Conservation (phyloP, 1,140 invertebrate species). For the Acromyrmex heyeri region DNA sequence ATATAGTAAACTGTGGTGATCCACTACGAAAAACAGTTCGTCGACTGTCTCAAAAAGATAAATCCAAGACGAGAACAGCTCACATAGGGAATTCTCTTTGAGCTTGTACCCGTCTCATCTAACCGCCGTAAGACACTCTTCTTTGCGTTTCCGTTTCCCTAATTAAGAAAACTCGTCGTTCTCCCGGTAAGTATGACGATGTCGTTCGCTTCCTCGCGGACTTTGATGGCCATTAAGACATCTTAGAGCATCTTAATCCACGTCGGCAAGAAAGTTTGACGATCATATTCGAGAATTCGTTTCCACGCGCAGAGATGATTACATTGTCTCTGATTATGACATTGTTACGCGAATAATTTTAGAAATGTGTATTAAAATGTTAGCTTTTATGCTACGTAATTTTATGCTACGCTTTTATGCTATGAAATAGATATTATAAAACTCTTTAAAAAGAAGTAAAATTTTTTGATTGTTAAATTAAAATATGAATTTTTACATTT, state of each 20-base stretch:
- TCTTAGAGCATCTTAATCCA: slow-evolving; percentile 47
- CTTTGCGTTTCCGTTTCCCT: slow-evolving; percentile 45
- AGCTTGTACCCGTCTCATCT: slow-evolving; percentile 31
- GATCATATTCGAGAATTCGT: slow-evolving; percentile 55
- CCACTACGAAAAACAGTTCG: slow-evolving; percentile 4
- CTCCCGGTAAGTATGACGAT: slow-evolving; percentile 28
- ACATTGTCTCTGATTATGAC: slow-evolving; percentile 24
- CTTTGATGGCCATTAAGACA: slow-evolving; percentile 57
- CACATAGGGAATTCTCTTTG: slow-evolving; percentile 46
- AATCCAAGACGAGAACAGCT: slow-evolving; percentile 5
- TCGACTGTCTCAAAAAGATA: slow-evolving; percentile 7
- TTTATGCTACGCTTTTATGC: no score
- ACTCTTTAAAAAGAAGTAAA: neutral
- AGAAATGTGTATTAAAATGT: neutral
- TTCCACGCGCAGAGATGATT: slow-evolving; percentile 38
- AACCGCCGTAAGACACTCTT: slow-evolving; percentile 23
- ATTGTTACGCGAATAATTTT: slow-evolving; percentile 23
- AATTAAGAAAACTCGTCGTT: slow-evolving; percentile 57
- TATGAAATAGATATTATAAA: neutral
- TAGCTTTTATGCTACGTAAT: neutral
- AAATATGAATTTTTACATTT: neutral
- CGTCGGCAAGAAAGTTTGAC: slow-evolving; percentile 50
- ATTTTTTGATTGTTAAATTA: neutral
- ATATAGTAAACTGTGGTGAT: slow-evolving; percentile 27
- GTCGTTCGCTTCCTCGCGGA: slow-evolving; percentile 38